Percentiles rank a stretch among this genome's conserved stretches.
phyloP scores from a whole-genome alignment of 2,113 vertebrate species.

The Tilapia sparmanii region DNA sequence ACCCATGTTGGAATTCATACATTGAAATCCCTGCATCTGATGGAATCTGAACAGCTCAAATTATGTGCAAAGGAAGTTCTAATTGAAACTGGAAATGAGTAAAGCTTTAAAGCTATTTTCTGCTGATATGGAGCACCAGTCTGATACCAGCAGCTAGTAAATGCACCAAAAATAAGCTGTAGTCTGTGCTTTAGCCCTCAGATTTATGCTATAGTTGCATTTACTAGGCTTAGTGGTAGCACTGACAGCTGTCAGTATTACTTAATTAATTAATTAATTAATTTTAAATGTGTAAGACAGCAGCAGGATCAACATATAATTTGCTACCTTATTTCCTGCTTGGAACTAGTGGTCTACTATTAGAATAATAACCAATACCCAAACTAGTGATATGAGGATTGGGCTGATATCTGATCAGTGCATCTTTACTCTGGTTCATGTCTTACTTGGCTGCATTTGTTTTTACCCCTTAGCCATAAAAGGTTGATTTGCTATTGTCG shows the following conservation, averaged over 20 bases:
- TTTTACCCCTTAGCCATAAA: not conserved
- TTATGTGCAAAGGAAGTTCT: not conserved
- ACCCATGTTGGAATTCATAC: not conserved
- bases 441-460: not conserved
- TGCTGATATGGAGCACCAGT: not conserved
- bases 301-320: not conserved
- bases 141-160: not conserved
- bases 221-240: not conserved
- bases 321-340: not conserved
- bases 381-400: not conserved
- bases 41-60: not conserved
- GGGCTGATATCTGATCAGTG: not conserved
- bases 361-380: not conserved
- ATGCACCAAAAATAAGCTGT: not conserved
- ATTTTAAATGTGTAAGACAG: not conserved
- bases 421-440: not conserved
- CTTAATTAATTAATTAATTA: fast-evolving
- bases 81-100: not conserved
- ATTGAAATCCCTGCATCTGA: not conserved
- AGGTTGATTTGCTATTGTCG: not conserved
- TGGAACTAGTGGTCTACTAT: not conserved
- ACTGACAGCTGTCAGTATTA: not conserved
- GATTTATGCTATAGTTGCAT: not conserved
- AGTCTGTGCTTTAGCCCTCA: not conserved
- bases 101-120: not conserved